phyloP scores from a whole-genome alignment of 2,888 invertebrate species.

The Microctonus hyperodae region DNA sequence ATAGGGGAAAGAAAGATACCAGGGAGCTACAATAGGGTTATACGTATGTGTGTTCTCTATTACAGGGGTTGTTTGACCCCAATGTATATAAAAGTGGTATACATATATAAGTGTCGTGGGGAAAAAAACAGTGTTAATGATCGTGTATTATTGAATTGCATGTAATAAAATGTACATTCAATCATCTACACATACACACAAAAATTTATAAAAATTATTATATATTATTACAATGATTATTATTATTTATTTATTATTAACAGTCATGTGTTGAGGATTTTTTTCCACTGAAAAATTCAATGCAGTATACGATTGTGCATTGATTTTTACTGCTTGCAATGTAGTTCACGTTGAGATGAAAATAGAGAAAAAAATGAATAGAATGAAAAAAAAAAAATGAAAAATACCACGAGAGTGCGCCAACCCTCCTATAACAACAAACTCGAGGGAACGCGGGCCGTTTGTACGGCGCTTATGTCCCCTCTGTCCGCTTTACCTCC shows the following conservation, averaged over 20 bases:
- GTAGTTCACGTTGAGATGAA: conserved; percentile 1
- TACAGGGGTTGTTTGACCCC: conserved; percentile 10
- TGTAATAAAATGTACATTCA: conserved; percentile 29
- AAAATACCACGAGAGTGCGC: conserved; percentile 30
- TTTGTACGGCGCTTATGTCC: conserved; percentile 53
- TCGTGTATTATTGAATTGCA: conserved; percentile 24
- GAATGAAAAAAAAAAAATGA: conserved; percentile 17
- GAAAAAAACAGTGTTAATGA: conserved; percentile 28
- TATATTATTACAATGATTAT: too few relatives aligned
- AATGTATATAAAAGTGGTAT: conserved; percentile 1
- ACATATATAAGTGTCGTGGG: conserved; percentile 23
- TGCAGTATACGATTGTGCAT: conserved; percentile 9
- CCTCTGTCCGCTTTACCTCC: conserved; percentile 39
- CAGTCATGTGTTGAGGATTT: conserved; percentile 9
- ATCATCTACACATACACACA: neutral
- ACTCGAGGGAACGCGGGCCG: conserved; percentile 34
- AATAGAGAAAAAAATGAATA: conserved; percentile 3
- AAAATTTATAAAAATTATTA: neutral
- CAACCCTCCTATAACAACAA: conserved; percentile 16
- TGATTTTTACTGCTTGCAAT: conserved; percentile 15
- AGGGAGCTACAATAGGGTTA: neutral
- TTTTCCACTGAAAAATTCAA: neutral
- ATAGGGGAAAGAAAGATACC: conserved; percentile 1
- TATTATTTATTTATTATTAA: too few relatives aligned
- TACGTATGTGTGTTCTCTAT: neutral